Conservation (phyloP, 2,113 vertebrate genomes). For the Acrocephalus arundinaceus region DNA sequence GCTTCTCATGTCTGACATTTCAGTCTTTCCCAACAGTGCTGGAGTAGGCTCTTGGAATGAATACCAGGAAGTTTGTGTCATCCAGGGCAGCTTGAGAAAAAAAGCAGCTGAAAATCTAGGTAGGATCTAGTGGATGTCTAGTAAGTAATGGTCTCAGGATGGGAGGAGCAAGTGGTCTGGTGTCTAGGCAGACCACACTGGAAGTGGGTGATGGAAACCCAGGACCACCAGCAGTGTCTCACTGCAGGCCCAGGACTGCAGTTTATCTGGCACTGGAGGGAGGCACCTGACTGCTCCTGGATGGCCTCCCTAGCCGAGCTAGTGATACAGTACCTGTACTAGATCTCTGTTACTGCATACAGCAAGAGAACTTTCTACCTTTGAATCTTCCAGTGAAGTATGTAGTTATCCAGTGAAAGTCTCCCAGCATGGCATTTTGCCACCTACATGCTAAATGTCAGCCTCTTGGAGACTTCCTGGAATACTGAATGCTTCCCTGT, state of each 20-base stretch:
- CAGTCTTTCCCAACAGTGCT: not conserved
- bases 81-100: not conserved
- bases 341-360: not conserved
- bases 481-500: not conserved
- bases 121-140: not conserved
- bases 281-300: not conserved
- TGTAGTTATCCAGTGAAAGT: not conserved
- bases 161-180: not conserved
- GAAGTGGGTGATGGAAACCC: not conserved
- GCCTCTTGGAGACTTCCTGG: not conserved
- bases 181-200: not conserved
- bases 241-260: not conserved
- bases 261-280: not conserved
- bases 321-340: not conserved
- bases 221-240: not conserved
- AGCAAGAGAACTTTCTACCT: not conserved
- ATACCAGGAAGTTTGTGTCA: not conserved
- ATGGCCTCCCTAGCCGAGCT: not conserved
- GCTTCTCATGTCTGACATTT: not conserved
- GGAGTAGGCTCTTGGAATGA: not conserved
- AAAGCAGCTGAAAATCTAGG: not conserved
- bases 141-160: not conserved
- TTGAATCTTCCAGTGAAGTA: not conserved
- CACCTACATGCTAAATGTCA: not conserved
- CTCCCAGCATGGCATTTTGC: not conserved